Conservation (phyloP, 53 echinoderm and acorn worm species). For the Glandiceps talaboti region DNA sequence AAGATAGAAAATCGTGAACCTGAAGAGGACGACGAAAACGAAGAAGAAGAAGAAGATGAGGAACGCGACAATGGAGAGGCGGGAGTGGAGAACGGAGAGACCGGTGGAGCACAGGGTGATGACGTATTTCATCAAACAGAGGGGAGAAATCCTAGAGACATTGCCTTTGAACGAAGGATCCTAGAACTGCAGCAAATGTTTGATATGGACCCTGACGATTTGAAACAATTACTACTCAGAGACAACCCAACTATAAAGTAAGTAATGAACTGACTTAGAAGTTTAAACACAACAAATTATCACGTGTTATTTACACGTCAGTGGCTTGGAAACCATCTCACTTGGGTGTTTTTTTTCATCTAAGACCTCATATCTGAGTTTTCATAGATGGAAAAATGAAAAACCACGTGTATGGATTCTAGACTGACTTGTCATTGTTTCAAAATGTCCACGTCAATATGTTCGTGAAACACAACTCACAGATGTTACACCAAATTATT, state of each 20-base stretch:
- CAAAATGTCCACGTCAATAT: too few species aligned
- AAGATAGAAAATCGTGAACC: not conserved
- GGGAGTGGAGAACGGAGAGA: constrained; percentile 9
- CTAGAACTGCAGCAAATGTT: constrained; percentile 60
- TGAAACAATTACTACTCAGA: constrained; percentile 76
- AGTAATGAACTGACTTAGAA: too few species aligned
- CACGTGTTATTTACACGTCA: too few species aligned
- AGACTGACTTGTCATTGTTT: too few species aligned
- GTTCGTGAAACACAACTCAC: too few species aligned
- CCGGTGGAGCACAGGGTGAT: constrained; percentile 17
- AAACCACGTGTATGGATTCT: too few species aligned
- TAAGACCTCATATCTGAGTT: too few species aligned
- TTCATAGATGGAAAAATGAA: too few species aligned
- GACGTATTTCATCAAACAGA: not conserved
- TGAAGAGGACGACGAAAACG: not conserved
- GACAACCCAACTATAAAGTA: constrained; percentile 50
- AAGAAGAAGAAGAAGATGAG: constrained; percentile 10
- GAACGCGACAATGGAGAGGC: constrained; percentile 4
- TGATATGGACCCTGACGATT: constrained; percentile 71
- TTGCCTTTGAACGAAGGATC: constrained; percentile 63
- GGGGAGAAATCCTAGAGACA: constrained; percentile 5
- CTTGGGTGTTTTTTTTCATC: too few species aligned
- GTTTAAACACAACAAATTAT: too few species aligned
- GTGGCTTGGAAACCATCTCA: too few species aligned
- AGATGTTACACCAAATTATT: too few species aligned